phyloP scores from a whole-genome alignment of 1,140 invertebrate genomes.

The Vanessa atalanta region DNA sequence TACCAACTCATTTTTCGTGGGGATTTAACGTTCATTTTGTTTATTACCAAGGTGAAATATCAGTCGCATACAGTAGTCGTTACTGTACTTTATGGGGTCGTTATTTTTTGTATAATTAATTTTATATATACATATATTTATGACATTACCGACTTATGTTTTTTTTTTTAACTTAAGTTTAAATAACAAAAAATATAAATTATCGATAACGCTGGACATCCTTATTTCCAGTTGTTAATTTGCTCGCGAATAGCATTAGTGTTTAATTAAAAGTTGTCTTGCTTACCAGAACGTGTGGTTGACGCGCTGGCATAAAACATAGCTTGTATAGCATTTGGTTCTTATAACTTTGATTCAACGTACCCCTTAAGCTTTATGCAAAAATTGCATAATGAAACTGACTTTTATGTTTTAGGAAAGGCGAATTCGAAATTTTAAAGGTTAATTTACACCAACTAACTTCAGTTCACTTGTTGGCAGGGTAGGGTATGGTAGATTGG shows the following conservation, averaged over 20 bases:
- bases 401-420: neutral
- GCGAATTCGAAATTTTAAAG: neutral
- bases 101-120: no score
- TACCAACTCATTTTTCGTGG: no score
- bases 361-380: slow-evolving; percentile 1
- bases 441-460: no score
- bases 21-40: no score
- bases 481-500: no score
- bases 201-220: slow-evolving; percentile 38
- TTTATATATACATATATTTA: no score
- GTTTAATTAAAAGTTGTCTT: slow-evolving; percentile 74
- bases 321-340: slow-evolving; percentile 18
- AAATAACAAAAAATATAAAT: neutral
- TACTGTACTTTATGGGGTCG: no score
- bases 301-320: slow-evolving; percentile 45
- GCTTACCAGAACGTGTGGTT: slow-evolving; percentile 43
- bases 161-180: no score
- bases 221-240: slow-evolving; percentile 61
- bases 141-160: no score
- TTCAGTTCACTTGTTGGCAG: no score
- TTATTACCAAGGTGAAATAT: no score
- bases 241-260: slow-evolving; percentile 63
- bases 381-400: neutral
- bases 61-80: no score
- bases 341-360: slow-evolving; percentile 9